Percentiles rank a stretch among this genome's conserved stretches.
These are phyloP conservation scores for Paedocypris micromegethes DNA, from an alignment of 2,797 vertebrate genomes.

Conservation along the genomic window DNA sequence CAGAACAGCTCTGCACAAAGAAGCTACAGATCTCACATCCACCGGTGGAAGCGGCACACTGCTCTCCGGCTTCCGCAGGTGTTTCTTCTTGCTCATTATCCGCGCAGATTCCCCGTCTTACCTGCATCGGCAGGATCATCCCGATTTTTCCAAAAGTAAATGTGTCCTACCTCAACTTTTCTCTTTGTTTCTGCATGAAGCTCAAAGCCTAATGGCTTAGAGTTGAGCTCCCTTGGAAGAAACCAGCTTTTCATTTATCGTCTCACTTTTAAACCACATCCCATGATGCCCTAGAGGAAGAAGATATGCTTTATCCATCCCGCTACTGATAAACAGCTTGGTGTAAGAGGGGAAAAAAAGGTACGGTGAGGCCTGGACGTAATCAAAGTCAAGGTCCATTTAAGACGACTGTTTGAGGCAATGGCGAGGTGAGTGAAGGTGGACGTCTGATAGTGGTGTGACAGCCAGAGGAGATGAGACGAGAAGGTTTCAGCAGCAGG, in stretches of 20 bases:
- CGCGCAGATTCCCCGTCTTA: neutral
- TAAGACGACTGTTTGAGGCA: constrained; percentile 37
- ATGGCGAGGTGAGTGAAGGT: neutral
- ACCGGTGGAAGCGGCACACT: constrained; percentile 2
- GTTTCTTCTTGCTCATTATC: constrained; percentile 35
- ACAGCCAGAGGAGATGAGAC: constrained; percentile 9
- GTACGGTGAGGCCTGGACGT: constrained; percentile 46
- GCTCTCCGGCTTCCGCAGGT: constrained; percentile 8
- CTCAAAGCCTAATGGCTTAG: constrained; percentile 29
- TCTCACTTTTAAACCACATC: constrained; percentile 10
- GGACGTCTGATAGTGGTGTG: constrained; percentile 1
- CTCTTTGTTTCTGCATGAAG: constrained; percentile 27
- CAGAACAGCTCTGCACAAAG: constrained; percentile 11
- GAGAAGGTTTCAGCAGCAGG: constrained; percentile 34
- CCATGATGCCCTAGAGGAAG: constrained; percentile 21
- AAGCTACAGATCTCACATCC: constrained; percentile 16
- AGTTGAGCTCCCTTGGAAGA: constrained; percentile 8
- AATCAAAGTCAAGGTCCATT: constrained; percentile 61
- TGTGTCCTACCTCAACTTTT: constrained; percentile 6
- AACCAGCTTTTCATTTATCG: constrained; percentile 18
- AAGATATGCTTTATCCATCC: constrained; percentile 30
- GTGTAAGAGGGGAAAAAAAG: constrained; percentile 51
- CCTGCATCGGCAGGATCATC: constrained; percentile 18
- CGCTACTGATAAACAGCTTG: constrained; percentile 51
- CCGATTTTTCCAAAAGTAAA: constrained; percentile 12